A percentile compares a stretch with the other conserved stretches of the same genome.
These are phyloP conservation scores for Antrozous pallidus DNA, from an alignment of 2,797 vertebrate species.

Conservation along the genomic window DNA sequence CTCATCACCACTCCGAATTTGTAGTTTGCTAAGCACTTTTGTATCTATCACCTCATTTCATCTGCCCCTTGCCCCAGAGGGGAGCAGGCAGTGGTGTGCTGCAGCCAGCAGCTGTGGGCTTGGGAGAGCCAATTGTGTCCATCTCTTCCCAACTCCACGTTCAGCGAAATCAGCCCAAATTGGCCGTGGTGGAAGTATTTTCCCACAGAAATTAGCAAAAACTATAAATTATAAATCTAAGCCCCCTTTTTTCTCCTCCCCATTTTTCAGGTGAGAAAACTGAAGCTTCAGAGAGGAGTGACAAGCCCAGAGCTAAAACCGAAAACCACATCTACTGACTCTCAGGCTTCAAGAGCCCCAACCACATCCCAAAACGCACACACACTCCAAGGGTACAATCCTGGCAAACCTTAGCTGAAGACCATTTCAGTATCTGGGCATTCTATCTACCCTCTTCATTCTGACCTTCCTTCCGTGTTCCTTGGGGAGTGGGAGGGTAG, in stretches of 20 bases:
- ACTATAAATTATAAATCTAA: conserved; percentile 17
- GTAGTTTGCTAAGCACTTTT: neutral
- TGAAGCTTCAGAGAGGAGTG: conserved; percentile 1
- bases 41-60: neutral
- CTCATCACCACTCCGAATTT: neutral
- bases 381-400: neutral
- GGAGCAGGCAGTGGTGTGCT: neutral
- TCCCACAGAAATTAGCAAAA: neutral
- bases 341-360: neutral
- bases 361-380: neutral
- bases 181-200: neutral
- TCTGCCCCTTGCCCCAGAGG: neutral
- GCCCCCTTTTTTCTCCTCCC: neutral
- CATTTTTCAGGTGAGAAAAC: conserved; percentile 1
- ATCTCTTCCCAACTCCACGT: neutral
- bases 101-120: neutral
- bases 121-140: neutral
- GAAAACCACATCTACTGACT: neutral
- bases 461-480: neutral
- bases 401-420: neutral
- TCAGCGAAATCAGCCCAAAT: neutral
- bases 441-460: neutral
- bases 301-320: neutral
- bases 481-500: neutral
- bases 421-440: neutral